Evolutionary conservation across 37 sponge, comb jelly and placozoan genomes (phyloP).

Genomic region (Tethya wilhelma): DNA sequence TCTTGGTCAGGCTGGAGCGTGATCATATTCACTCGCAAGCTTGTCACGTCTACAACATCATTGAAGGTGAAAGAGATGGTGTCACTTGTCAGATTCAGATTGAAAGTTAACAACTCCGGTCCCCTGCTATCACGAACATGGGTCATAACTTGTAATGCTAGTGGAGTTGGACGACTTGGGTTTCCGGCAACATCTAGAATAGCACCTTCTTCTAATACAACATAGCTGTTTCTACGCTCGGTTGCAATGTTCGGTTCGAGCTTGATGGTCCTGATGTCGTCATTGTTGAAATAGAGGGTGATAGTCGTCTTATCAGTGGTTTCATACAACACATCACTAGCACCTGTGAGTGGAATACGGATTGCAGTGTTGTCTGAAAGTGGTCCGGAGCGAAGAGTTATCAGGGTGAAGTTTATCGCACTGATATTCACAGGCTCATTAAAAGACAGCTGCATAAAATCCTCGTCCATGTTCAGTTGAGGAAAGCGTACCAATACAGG

Average conservation of each 20-base stretch:
- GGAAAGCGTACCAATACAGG: slow-evolving; percentile 31
- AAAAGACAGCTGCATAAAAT: slow-evolving; percentile 63
- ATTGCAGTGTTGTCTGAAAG: slow-evolving; percentile 29
- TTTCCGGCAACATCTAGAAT: slow-evolving; percentile 56
- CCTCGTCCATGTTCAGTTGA: slow-evolving; percentile 58
- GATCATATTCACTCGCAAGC: slow-evolving; percentile 36
- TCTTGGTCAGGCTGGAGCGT: slow-evolving; percentile 59
- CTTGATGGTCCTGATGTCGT: slow-evolving; percentile 64
- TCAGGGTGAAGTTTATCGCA: slow-evolving; percentile 23
- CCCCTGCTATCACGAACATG: slow-evolving; percentile 42
- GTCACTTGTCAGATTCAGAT: slow-evolving; percentile 64
- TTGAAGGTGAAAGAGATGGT: slow-evolving; percentile 64
- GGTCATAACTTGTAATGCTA: slow-evolving; percentile 10
- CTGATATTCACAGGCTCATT: slow-evolving; percentile 73
- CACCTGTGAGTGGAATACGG: slow-evolving; percentile 41
- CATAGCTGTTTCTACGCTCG: slow-evolving; percentile 29
- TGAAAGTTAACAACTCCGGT: slow-evolving; percentile 57
- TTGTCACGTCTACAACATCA: slow-evolving; percentile 58
- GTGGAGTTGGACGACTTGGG: slow-evolving; percentile 8
- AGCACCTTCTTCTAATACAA: slow-evolving; percentile 43
- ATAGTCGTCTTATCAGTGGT: slow-evolving; percentile 30
- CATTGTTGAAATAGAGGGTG: slow-evolving; percentile 33
- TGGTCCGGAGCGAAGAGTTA: slow-evolving; percentile 44
- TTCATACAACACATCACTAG: slow-evolving; percentile 27
- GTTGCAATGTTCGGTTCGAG: slow-evolving; percentile 31